Evolutionary conservation across 2,113 vertebrate genomes (phyloP).

Genomic region (Pitta sordida): DNA sequence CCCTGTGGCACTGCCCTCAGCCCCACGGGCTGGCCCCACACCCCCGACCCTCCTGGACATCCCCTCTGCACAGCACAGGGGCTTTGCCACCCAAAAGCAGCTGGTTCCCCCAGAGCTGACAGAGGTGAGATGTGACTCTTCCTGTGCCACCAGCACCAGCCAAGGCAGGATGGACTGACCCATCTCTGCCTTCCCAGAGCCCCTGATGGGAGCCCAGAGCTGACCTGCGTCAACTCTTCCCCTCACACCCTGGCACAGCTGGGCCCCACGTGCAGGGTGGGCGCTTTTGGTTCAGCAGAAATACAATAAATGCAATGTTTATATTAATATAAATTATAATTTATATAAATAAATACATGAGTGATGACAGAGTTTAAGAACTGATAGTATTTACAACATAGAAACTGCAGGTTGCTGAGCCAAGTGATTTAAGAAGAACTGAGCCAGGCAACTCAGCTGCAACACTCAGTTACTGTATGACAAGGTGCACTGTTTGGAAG

Average conservation of each 20-base stretch:
- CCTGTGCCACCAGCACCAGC: accelerated
- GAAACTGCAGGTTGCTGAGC: no score
- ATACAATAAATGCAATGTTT: not conserved
- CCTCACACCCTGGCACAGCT: not conserved
- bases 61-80: accelerated
- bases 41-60: not conserved
- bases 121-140: accelerated
- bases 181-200: not conserved
- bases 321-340: not conserved
- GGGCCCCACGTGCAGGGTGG: accelerated
- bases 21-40: no score
- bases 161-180: not conserved
- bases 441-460: no score
- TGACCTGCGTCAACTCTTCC: no score
- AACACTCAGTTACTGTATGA: no score
- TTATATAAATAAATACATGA: not conserved
- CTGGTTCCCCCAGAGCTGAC: accelerated
- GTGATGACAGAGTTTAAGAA: no score
- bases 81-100: not conserved
- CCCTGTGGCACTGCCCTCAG: not conserved
- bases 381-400: no score
- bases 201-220: no score
- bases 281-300: not conserved
- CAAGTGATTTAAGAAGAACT: no score
- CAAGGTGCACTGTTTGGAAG: no score